Evolutionary conservation across 2,888 invertebrate genomes (phyloP).

Genomic region (Volucella zonaria): DNA sequence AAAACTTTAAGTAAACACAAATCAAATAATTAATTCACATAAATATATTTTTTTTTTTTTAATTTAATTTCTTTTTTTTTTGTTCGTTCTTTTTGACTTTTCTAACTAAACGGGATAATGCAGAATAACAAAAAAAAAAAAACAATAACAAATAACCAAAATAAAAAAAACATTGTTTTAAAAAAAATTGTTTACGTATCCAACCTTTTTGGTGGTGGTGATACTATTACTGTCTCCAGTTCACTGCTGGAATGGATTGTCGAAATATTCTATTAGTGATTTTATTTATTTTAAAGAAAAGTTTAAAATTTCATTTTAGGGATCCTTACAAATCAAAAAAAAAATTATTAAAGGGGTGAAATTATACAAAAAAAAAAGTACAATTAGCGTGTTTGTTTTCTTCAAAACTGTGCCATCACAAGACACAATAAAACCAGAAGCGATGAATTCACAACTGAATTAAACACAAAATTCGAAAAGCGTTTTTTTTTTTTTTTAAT

Average conservation of each 20-base stretch:
- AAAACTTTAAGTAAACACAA: conserved; percentile 42
- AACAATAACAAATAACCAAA: conserved; percentile 26
- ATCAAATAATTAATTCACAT: conserved; percentile 58
- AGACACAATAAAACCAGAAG: conserved; percentile 37
- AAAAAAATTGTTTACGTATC: conserved; percentile 75
- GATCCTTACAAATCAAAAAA: conserved; percentile 58
- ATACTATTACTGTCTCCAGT: conserved; percentile 80
- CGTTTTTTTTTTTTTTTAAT: conserved; percentile 19
- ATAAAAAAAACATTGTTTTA: conserved; percentile 36
- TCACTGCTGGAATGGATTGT: conserved; percentile 81
- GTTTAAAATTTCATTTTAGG: conserved; percentile 41
- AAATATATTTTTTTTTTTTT: conserved; percentile 6
- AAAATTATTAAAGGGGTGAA: conserved; percentile 39
- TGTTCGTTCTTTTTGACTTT: background rate
- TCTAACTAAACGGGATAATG: conserved; percentile 59
- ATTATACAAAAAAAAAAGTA: conserved; percentile 29
- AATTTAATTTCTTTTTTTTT: background rate
- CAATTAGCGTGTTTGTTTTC: conserved; percentile 49
- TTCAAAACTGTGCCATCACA: conserved; percentile 46
- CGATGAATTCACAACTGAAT: conserved; percentile 16
- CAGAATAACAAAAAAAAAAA: conserved; percentile 42
- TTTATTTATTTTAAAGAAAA: conserved; percentile 53
- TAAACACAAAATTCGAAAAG: conserved; percentile 30
- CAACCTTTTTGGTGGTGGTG: conserved; percentile 82
- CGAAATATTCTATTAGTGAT: conserved; percentile 72